Conservation (phyloP, 2,113 vertebrate genomes). For the Microtus ochrogaster region DNA sequence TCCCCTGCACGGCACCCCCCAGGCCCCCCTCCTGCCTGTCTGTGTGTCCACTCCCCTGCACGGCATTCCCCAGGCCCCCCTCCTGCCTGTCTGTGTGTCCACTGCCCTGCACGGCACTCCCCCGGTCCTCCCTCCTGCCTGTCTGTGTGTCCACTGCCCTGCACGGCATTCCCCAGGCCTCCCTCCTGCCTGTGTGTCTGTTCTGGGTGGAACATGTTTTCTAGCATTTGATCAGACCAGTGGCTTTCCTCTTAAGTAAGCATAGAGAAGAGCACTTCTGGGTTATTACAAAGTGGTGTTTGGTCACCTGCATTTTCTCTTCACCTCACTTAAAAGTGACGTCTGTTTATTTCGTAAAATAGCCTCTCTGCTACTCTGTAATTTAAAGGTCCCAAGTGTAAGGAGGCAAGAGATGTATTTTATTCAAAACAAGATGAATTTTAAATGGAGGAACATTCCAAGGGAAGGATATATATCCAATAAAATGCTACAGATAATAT, state of each 20-base stretch:
- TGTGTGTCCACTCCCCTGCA: too few species aligned
- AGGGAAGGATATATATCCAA: slow-evolving; percentile 3
- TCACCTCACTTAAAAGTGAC: not conserved
- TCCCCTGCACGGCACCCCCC: too few species aligned
- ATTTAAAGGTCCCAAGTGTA: slow-evolving; percentile 16
- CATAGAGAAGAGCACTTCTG: slow-evolving; percentile 1
- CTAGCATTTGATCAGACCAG: not conserved
- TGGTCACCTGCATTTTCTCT: slow-evolving; percentile 51
- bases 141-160: too few species aligned
- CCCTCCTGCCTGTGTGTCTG: not conserved
- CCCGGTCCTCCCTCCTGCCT: too few species aligned
- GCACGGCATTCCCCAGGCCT: too few species aligned
- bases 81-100: not conserved
- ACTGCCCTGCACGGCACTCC: too few species aligned
- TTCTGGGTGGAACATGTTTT: not conserved
- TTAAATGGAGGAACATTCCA: slow-evolving; percentile 18
- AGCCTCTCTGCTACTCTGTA: not conserved
- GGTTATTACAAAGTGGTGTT: slow-evolving; percentile 24
- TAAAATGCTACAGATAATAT: slow-evolving; percentile 28
- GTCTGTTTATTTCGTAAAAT: not conserved
- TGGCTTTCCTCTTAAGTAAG: not conserved
- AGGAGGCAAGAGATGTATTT: slow-evolving; percentile 47
- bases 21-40: not conserved
- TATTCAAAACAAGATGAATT: slow-evolving; percentile 53
- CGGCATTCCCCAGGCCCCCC: not conserved